Percentiles rank a stretch among this genome's conserved stretches.
phyloP scores from a whole-genome alignment of 2,113 vertebrate species.

The Gnathochromis pfefferi region DNA sequence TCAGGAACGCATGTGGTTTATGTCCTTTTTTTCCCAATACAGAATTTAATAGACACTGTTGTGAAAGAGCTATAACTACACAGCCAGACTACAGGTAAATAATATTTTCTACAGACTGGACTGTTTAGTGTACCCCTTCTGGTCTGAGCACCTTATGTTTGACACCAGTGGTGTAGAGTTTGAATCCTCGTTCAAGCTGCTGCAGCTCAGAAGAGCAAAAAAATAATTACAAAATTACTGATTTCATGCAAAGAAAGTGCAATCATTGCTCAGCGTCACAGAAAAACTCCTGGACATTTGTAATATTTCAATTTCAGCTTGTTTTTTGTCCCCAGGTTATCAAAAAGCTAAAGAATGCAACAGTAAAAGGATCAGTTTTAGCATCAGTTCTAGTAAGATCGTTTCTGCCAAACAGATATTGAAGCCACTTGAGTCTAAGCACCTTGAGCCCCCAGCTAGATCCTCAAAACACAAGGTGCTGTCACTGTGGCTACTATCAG shows the following conservation, averaged over 20 bases:
- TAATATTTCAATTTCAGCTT: not conserved
- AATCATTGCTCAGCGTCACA: not conserved
- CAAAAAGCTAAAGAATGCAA: not conserved
- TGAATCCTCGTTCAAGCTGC: not conserved
- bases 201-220: not conserved
- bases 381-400: not conserved
- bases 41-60: not conserved
- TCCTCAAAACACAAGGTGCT: not conserved
- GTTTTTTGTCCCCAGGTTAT: not conserved
- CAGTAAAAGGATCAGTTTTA: not conserved
- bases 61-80: not conserved
- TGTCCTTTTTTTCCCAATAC: not conserved
- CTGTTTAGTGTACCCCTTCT: not conserved
- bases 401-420: not conserved
- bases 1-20: not conserved
- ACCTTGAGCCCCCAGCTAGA: not conserved
- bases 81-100: not conserved
- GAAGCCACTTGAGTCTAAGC: not conserved
- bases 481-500: constrained; percentile 8
- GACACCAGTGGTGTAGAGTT: not conserved
- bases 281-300: not conserved
- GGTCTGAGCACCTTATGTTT: not conserved
- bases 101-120: not conserved
- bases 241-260: not conserved
- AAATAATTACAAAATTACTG: not conserved